Conservation (phyloP, 1,140 invertebrate species). For the Odontomachus brunneus region DNA sequence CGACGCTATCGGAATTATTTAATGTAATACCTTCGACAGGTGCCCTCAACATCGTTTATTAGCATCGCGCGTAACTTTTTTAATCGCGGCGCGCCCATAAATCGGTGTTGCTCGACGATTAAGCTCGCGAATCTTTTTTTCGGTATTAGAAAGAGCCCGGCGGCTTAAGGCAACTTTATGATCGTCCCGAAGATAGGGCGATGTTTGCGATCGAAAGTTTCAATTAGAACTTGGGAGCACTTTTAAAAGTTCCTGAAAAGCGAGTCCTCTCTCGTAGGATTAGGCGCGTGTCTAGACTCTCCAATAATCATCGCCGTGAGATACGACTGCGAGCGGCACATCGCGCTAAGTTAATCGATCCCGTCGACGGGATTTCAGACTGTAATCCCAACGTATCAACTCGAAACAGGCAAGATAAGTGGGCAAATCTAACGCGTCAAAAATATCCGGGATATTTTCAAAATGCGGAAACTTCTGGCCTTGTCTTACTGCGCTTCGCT, state of each 20-base stretch:
- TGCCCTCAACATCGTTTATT: conserved; percentile 41
- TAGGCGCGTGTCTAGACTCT: conserved; percentile 54
- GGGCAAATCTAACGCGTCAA: background rate
- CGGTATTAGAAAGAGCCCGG: conserved; percentile 52
- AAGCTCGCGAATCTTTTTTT: conserved; percentile 52
- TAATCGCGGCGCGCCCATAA: conserved; percentile 47
- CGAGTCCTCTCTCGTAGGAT: conserved; percentile 52
- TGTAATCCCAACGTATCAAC: background rate
- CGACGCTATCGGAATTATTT: conserved; percentile 38
- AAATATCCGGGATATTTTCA: conserved; percentile 7
- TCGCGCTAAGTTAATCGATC: conserved; percentile 1
- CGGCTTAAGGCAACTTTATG: conserved; percentile 63
- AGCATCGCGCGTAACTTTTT: conserved; percentile 35
- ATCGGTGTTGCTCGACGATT: conserved; percentile 55
- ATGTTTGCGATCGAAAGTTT: conserved; percentile 66
- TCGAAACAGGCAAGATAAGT: too few relatives aligned
- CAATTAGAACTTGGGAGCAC: conserved; percentile 63
- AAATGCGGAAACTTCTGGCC: background rate
- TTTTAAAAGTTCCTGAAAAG: conserved; percentile 59
- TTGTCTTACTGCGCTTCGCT: background rate
- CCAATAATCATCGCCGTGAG: conserved; percentile 35
- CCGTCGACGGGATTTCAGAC: conserved; percentile 1
- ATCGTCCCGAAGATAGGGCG: conserved; percentile 57
- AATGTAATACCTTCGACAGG: conserved; percentile 44
- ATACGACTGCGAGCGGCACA: conserved; percentile 7